Percentiles rank a stretch among this genome's conserved stretches.
phyloP scores from a whole-genome alignment of 2,888 invertebrate species.

The Tyria jacobaeae region DNA sequence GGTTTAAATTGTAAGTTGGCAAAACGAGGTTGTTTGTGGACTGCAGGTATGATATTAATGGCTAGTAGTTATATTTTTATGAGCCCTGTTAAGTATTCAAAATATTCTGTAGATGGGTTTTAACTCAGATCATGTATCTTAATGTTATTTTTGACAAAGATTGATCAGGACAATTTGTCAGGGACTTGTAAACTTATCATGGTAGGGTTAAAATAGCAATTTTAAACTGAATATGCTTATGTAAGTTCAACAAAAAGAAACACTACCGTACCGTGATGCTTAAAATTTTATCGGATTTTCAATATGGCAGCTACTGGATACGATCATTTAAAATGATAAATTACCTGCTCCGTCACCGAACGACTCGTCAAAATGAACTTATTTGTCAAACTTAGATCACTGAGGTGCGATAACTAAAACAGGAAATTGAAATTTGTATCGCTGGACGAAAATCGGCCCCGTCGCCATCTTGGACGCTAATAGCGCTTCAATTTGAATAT shows the following conservation, averaged over 20 bases:
- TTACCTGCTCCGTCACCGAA: slow-evolving; percentile 70
- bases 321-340: slow-evolving; percentile 74
- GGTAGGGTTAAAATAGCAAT: slow-evolving; percentile 35
- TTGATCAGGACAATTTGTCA: slow-evolving; percentile 31
- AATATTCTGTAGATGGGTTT: slow-evolving; percentile 1
- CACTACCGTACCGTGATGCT: slow-evolving; percentile 40
- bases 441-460: slow-evolving; percentile 78
- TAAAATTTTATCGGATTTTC: slow-evolving; percentile 58
- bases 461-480: slow-evolving; percentile 80
- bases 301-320: slow-evolving; percentile 67
- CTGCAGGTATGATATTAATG: background rate
- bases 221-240: slow-evolving; percentile 37
- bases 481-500: slow-evolving; percentile 80
- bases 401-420: slow-evolving; percentile 74
- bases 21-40: slow-evolving; percentile 3
- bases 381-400: slow-evolving; percentile 85
- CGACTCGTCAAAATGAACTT: slow-evolving; percentile 84
- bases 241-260: slow-evolving; percentile 33
- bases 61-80: background rate
- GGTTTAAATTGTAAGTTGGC: slow-evolving; percentile 18
- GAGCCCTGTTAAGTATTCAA: slow-evolving; percentile 3
- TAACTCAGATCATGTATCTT: background rate
- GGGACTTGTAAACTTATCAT: slow-evolving; percentile 39
- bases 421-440: slow-evolving; percentile 86
- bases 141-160: slow-evolving; percentile 30